phyloP scores from a whole-genome alignment of 2,797 vertebrate genomes.

The Brachyrhaphis roseni region DNA sequence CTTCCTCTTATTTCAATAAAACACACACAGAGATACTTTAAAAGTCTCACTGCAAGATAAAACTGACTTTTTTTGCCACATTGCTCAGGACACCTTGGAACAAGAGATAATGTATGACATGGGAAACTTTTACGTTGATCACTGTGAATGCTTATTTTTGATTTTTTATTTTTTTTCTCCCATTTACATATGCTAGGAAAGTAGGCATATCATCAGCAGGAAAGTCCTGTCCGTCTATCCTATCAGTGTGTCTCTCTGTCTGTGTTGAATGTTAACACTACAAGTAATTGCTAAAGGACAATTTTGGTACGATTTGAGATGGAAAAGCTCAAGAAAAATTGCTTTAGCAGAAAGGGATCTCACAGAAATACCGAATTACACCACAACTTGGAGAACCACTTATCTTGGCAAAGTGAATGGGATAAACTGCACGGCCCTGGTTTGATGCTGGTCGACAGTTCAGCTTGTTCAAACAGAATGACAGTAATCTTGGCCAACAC shows the following conservation, averaged over 20 bases:
- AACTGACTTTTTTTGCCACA: background rate
- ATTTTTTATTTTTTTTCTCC: background rate
- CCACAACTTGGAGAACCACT: constrained; percentile 31
- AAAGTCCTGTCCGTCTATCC: background rate
- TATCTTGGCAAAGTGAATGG: constrained; percentile 20
- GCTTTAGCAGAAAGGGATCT: constrained; percentile 25
- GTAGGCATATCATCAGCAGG: background rate
- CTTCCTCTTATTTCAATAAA: background rate
- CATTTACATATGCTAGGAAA: background rate
- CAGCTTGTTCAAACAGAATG: constrained; percentile 50
- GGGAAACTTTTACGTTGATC: background rate
- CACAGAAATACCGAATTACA: constrained; percentile 22
- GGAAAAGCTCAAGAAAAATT: constrained; percentile 29
- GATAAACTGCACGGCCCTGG: constrained; percentile 23
- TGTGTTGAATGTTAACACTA: constrained; percentile 27
- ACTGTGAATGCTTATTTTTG: background rate
- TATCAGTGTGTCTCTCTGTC: background rate
- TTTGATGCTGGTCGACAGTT: constrained; percentile 31
- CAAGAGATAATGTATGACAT: background rate
- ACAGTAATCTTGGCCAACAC: constrained; percentile 54
- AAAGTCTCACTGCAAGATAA: background rate
- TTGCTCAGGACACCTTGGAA: background rate
- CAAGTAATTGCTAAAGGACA: constrained; percentile 9
- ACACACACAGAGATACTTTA: constrained; percentile 11
- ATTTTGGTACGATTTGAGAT: constrained; percentile 17